Percentiles rank a stretch among this genome's conserved stretches.
Conservation (phyloP, 2,888 invertebrate genomes). For the Drosophila neonasuta region DNA sequence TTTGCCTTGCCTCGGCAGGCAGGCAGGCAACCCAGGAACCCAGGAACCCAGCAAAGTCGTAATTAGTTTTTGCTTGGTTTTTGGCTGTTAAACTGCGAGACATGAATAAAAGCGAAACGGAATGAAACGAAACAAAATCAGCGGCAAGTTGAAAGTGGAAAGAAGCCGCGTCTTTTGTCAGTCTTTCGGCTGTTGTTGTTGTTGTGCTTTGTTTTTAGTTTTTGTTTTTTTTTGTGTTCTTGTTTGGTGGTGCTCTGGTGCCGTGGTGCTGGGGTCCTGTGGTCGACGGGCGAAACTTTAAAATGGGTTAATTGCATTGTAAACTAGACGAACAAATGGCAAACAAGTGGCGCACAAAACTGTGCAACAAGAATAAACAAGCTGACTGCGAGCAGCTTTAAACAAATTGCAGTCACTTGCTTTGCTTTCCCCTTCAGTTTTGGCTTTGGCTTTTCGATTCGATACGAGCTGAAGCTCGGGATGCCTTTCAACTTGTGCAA, state of each 20-base stretch:
- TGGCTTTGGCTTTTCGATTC: slow-evolving; percentile 42
- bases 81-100: slow-evolving; percentile 60
- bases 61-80: slow-evolving; percentile 72
- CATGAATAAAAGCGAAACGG: slow-evolving; percentile 19
- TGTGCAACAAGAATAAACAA: slow-evolving; percentile 37
- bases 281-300: slow-evolving; percentile 70
- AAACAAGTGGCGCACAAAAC: slow-evolving; percentile 63
- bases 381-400: slow-evolving; percentile 27
- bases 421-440: neutral
- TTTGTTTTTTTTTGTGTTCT: too few species aligned
- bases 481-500: slow-evolving; percentile 18
- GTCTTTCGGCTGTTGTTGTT: slow-evolving; percentile 21
- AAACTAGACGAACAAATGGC: slow-evolving; percentile 74
- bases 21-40: too few species aligned
- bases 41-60: slow-evolving; percentile 51
- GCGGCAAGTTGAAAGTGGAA: slow-evolving; percentile 17
- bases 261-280: slow-evolving; percentile 47
- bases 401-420: slow-evolving; percentile 27
- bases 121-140: slow-evolving; percentile 40
- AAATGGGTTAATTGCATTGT: slow-evolving; percentile 78
- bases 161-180: slow-evolving; percentile 68
- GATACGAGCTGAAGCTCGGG: slow-evolving; percentile 38
- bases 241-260: slow-evolving; percentile 42
- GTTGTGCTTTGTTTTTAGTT: slow-evolving; percentile 6
- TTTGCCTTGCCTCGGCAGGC: neutral